Evolutionary conservation across 2,888 invertebrate genomes (phyloP), one percentile per base, ranked within the genome.

Genomic region (Tigriopus californicus): DNA sequence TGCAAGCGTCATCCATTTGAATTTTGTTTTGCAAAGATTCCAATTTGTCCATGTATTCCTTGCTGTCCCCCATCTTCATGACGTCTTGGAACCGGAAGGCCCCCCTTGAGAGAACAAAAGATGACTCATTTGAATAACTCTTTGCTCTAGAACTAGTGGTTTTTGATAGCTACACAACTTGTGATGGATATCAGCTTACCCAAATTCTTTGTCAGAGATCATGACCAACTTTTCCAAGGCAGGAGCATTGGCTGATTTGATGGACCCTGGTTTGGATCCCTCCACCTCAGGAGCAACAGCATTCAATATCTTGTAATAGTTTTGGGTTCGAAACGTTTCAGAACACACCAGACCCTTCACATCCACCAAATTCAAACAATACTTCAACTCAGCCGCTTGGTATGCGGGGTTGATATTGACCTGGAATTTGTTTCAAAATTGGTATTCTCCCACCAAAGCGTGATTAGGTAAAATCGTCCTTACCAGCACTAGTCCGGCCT

Each of bases 391-490:
- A 11, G 72, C 69, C 0, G 75, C 72, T 67, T 80, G 78, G 67
- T 82, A 86, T 0, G 78, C 77, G 0, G 88, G 82, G 70, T 91
- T 90, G 40, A 89, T 75, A 60, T 80, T 81, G 11, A 85, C 85
- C 33, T 33, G 8, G 8, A 33, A 33, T 3, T 33, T 5, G 33
- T 8, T 8, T 8, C 4, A 33, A 33, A 33, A 33, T 33, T 24
- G n/a, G 3, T 12, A 13, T 41, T 12, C 42, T 33, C 8, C 41
- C 41, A 22, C 53, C 40, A 25, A 40, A 15, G 33, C 4, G 41
- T 18, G 52, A 62, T 70, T 70, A 70, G 84, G 85, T 5, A 33
- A 33, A 5, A 33, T 5, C 8, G 33, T 33, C 8, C 33, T 33
- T 33, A 33, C 33, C 70, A 83, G 71, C 33, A 83, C 74, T 1